Evolutionary conservation across 2,888 invertebrate genomes (phyloP).

Genomic region (Tuta absoluta): DNA sequence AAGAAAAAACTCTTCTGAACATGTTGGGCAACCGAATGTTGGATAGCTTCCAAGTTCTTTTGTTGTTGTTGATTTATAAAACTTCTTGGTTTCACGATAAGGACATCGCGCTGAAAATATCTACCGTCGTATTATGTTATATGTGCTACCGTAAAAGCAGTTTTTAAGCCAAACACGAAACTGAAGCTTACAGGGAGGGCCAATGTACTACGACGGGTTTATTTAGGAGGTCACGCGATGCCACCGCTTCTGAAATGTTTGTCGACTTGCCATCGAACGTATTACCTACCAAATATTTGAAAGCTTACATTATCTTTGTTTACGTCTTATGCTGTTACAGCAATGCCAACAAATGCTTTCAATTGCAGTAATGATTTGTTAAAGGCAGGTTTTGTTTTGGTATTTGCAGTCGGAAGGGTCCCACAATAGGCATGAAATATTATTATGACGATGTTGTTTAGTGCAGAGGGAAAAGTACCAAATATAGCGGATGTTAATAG

Average conservation of each 20-base stretch:
- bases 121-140: too few species aligned
- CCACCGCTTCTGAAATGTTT: conserved; percentile 49
- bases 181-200: conserved; percentile 60
- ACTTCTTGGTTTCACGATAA: background rate
- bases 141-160: conserved; percentile 11
- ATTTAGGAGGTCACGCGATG: conserved; percentile 73
- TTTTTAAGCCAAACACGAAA: conserved; percentile 32
- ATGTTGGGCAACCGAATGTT: background rate
- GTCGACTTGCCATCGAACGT: conserved; percentile 42
- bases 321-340: conserved; percentile 9
- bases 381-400: background rate
- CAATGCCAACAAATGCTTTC: background rate
- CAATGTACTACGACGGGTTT: conserved; percentile 60
- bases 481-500: too few species aligned
- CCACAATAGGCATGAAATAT: background rate
- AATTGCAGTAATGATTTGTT: background rate
- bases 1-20: too few species aligned
- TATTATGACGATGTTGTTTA: background rate
- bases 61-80: background rate
- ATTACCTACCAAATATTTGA: background rate
- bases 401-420: background rate
- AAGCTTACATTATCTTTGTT: conserved; percentile 1
- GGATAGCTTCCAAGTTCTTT: background rate
- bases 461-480: background rate
- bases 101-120: background rate